A percentile compares a stretch with the other conserved stretches of the same genome.
These are phyloP conservation scores for Pycnomerus fuliginosus DNA, from an alignment of 2,888 invertebrate species.

Conservation along the genomic window DNA sequence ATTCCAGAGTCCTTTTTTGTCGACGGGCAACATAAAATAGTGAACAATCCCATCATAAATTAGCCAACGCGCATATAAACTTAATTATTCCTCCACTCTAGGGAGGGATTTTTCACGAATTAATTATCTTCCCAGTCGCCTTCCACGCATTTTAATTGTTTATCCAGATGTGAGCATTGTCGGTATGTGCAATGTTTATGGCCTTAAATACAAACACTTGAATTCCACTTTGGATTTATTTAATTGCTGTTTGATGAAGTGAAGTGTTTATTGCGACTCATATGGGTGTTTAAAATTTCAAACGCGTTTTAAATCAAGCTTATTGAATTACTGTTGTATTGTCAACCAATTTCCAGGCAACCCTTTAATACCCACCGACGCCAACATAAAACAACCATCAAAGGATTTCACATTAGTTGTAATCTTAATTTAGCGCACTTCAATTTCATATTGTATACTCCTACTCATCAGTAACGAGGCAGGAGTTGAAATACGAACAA, in stretches of 20 bases:
- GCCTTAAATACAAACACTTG: conserved; percentile 14
- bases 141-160: conserved; percentile 10
- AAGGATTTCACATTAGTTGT: no score
- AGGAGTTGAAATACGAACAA: no score
- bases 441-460: no score
- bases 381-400: no score
- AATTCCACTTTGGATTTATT: conserved; percentile 14
- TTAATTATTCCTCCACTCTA: no score
- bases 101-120: no score
- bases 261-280: conserved; percentile 5
- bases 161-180: conserved; percentile 3
- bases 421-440: no score
- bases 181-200: no score
- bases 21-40: no score
- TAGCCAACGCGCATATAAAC: no score
- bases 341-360: conserved; percentile 11
- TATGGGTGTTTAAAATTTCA: conserved; percentile 22
- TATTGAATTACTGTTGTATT: conserved; percentile 15
- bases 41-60: no score
- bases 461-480: no score
- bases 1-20: conserved; percentile 22
- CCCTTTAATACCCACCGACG: conserved; percentile 12
- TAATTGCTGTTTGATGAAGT: conserved; percentile 14
- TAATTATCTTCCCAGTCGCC: conserved; percentile 7
- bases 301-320: conserved; percentile 10